These are phyloP conservation scores for Chromobotia macracanthus DNA, from an alignment of 2,797 vertebrate species.

Conservation along the genomic window DNA sequence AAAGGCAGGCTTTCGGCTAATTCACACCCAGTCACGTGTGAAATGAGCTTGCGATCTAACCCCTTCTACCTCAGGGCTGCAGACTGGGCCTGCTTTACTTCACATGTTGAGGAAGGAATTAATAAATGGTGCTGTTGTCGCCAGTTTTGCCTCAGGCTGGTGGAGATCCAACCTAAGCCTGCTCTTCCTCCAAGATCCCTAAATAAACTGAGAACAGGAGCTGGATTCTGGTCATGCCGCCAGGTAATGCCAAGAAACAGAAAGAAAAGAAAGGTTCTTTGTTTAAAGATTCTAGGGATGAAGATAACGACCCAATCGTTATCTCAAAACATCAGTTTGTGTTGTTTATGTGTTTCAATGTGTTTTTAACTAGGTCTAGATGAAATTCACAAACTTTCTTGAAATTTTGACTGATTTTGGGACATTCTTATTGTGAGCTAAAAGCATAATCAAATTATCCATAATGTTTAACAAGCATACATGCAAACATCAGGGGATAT, in stretches of 20 bases:
- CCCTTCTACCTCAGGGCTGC: slow-evolving; percentile 63
- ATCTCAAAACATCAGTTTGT: slow-evolving; percentile 22
- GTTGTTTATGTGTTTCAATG: slow-evolving; percentile 10
- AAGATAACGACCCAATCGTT: slow-evolving; percentile 18
- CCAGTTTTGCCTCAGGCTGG: slow-evolving; percentile 44
- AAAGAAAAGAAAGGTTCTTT: slow-evolving; percentile 66
- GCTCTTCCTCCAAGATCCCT: slow-evolving; percentile 55
- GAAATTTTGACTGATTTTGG: background rate
- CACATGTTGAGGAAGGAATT: slow-evolving; percentile 69
- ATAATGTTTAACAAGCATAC: background rate
- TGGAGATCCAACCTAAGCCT: slow-evolving; percentile 29
- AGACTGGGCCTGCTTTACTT: slow-evolving; percentile 62
- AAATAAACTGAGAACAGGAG: slow-evolving; percentile 63
- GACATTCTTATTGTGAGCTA: background rate
- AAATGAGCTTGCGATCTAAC: slow-evolving; percentile 80
- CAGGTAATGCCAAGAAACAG: slow-evolving; percentile 70
- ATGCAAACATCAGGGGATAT: background rate
- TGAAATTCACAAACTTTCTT: background rate
- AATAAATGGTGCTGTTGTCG: slow-evolving; percentile 68
- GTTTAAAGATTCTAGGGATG: slow-evolving; percentile 43
- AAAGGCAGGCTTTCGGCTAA: slow-evolving; percentile 73
- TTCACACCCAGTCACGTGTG: slow-evolving; percentile 81
- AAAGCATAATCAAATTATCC: background rate
- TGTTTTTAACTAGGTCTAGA: background rate
- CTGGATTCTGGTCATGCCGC: slow-evolving; percentile 68